Conservation (phyloP, 1,140 invertebrate species). For the Papilio machaon region DNA sequence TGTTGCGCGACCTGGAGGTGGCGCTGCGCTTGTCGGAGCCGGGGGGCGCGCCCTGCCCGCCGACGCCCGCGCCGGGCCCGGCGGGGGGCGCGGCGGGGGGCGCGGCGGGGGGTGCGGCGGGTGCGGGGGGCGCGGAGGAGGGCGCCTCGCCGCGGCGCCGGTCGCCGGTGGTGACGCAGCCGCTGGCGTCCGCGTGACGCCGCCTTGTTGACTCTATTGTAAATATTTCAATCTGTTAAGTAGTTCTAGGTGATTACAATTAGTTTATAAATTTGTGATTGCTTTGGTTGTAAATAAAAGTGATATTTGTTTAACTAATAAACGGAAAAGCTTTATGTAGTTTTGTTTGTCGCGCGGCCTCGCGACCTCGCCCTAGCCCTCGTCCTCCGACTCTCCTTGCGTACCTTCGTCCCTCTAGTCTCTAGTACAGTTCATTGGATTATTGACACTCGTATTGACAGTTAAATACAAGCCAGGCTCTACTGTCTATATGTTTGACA, state of each 20-base stretch:
- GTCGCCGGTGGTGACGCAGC: conserved; percentile 73
- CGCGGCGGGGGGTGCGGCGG: conserved; percentile 39
- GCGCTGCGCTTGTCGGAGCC: conserved; percentile 86
- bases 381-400: neutral
- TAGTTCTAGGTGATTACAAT: conserved; percentile 80
- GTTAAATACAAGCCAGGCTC: no score
- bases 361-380: neutral
- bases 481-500: no score
- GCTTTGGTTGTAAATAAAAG: conserved; percentile 82
- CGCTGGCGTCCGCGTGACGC: conserved; percentile 68
- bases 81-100: conserved; percentile 63
- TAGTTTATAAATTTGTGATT: conserved; percentile 80
- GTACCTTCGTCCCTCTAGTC: neutral
- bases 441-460: no score
- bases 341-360: conserved; percentile 31
- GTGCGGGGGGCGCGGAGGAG: conserved; percentile 63
- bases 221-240: conserved; percentile 80
- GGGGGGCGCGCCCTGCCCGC: conserved; percentile 37
- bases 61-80: neutral
- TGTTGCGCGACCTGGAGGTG: conserved; percentile 91
- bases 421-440: no score
- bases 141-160: conserved; percentile 57
- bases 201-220: conserved; percentile 77
- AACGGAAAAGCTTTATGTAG: conserved; percentile 72
- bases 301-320: conserved; percentile 82